phyloP scores from a whole-genome alignment of 1,140 invertebrate species.

The Maniola jurtina region DNA sequence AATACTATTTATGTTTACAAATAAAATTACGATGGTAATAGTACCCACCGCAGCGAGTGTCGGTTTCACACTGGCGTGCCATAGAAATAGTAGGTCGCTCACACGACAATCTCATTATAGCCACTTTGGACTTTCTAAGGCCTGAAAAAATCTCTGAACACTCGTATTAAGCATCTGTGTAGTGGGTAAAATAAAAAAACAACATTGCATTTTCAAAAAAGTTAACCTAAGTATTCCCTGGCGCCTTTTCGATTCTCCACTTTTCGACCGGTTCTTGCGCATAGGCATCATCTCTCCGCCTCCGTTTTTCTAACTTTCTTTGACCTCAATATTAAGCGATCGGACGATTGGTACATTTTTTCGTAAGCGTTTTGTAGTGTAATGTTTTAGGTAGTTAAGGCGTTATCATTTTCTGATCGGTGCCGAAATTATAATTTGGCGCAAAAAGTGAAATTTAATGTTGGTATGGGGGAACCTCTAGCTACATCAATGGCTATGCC shows the following conservation, averaged over 20 bases:
- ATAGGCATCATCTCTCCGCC: constrained; percentile 55
- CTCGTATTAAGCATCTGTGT: constrained; percentile 2
- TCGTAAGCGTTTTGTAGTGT: constrained; percentile 27
- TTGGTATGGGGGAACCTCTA: not conserved
- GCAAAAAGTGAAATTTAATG: not conserved
- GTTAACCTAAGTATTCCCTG: not conserved
- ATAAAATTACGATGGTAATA: constrained; percentile 31
- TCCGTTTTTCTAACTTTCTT: constrained; percentile 71
- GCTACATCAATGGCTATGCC: not conserved
- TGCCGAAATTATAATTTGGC: not conserved
- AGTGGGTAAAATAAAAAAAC: constrained; percentile 18
- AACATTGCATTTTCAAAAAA: constrained; percentile 42
- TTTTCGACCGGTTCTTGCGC: constrained; percentile 48
- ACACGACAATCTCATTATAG: constrained; percentile 27
- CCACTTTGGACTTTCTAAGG: constrained; percentile 36
- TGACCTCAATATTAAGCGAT: constrained; percentile 53
- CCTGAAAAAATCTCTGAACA: constrained; percentile 28
- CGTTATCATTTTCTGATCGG: constrained; percentile 26
- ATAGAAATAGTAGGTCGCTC: constrained; percentile 30
- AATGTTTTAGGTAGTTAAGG: constrained; percentile 16
- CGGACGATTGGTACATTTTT: constrained; percentile 22
- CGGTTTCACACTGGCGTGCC: constrained; percentile 48
- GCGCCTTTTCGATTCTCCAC: constrained; percentile 31
- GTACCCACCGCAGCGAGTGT: constrained; percentile 63
- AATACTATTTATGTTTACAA: constrained; percentile 11